Base-by-base conservation (phyloP, 2,797 vertebrate species). In the Microcaecilia unicolor region DNA sequence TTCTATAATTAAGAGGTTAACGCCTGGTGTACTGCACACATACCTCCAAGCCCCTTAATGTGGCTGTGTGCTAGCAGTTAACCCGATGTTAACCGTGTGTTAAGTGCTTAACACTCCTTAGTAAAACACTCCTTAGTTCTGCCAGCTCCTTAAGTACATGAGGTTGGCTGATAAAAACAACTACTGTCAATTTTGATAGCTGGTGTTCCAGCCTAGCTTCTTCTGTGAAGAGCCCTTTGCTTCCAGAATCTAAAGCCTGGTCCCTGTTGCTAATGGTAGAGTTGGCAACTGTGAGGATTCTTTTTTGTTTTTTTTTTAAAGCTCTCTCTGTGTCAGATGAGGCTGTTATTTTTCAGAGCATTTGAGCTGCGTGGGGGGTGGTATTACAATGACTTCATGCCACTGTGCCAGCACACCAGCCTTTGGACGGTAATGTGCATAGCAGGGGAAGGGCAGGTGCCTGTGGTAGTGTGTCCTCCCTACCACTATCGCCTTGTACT, bases 311-410 rank as follows among this genome's bases (percentile, higher is more conserved):
- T 8, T 12, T 17, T 7, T 18, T 36, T 26, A 35, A 49, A 33
- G 9, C 17, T 35, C 25, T 41, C 35, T 15, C 34, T 44, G 44
- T 33, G n/a, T n/a, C n/a, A n/a, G n/a, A n/a, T n/a, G n/a, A 7
- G 2, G 21, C 32, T 3, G 9, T 25, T 32, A 8, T 37, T 53
- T 50, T 44, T 31, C 6, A 5, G n/a, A 45, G n/a, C n/a, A n/a
- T n/a, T n/a, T n/a, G n/a, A n/a, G n/a, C n/a, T n/a, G n/a, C n/a
- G n/a, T n/a, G n/a, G n/a, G n/a, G n/a, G n/a, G n/a, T n/a, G n/a
- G n/a, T n/a, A n/a, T n/a, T n/a, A n/a, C n/a, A n/a, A n/a, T n/a
- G 50, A 64, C 34, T 41, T 59, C 65, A 40, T 50, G 25, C 28
- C 6, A 30, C 8, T 9, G 16, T 39, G 18, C 15, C 40, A 9